Percentiles rank a stretch among this genome's conserved stretches.
These are phyloP conservation scores for Gambelia wislizenii DNA, from an alignment of 2,797 vertebrate genomes.

Conservation along the genomic window DNA sequence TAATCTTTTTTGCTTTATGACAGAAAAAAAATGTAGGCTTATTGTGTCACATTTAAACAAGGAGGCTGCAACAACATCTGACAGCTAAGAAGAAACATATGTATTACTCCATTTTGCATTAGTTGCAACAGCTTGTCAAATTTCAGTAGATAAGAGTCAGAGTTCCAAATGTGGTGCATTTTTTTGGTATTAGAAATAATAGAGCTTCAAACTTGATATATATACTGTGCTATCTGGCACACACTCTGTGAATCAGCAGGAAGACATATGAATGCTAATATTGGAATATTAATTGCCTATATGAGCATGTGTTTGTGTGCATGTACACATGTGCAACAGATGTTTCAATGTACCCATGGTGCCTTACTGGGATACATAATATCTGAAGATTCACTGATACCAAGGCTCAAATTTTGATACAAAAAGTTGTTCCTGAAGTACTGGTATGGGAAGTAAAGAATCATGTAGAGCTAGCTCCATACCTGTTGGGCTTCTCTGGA, in stretches of 20 bases:
- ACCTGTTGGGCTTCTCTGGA: neutral
- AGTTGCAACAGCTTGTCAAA: slow-evolving; percentile 27
- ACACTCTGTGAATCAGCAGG: neutral
- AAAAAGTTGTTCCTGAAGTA: neutral
- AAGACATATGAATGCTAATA: neutral
- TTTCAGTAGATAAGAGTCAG: slow-evolving; percentile 55
- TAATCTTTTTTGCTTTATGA: slow-evolving; percentile 51
- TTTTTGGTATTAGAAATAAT: slow-evolving; percentile 26
- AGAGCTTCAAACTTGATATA: neutral
- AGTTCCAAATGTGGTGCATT: slow-evolving; percentile 39
- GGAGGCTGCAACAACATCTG: slow-evolving; percentile 32
- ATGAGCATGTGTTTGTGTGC: neutral
- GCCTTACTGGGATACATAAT: neutral
- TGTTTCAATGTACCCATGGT: neutral
- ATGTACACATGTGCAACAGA: neutral
- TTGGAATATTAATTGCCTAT: neutral
- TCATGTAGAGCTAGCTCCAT: neutral
- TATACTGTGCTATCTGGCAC: neutral
- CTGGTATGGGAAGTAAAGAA: neutral
- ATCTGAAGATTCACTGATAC: neutral
- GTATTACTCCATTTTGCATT: slow-evolving; percentile 52
- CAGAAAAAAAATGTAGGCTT: slow-evolving; percentile 42
- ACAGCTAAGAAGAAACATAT: slow-evolving; percentile 42
- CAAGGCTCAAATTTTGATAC: neutral
- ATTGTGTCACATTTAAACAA: slow-evolving; percentile 54